Base-by-base conservation (phyloP, 2,888 invertebrate species). In the Diarsia rubi region DNA sequence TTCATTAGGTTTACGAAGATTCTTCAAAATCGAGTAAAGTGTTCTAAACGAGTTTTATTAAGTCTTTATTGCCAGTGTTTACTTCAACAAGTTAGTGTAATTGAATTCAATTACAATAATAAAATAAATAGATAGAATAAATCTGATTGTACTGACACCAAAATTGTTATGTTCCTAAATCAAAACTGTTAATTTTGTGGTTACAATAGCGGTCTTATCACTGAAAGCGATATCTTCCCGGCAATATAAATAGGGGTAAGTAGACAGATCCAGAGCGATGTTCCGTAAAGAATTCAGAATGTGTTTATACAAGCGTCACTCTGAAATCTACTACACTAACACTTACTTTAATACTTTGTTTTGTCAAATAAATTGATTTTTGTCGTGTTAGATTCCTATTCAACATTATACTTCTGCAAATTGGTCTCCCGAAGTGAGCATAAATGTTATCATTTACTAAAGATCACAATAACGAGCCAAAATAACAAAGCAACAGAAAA, bases 1-100 rank as follows among this genome's bases (percentile, higher is more conserved):
- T 59, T 79, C 79, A 74, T 79, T 69, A 67, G 31, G 60, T 73
- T 68, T 31, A 57, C n/a, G 9, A 62, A 69, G 57, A 45, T 70
- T 81, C 69, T 71, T 69, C 24, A 59, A 47, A 66, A 72, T 68
- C 64, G 6, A n/a, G 27, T 52, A 1, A 57, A 59, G 27, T 65
- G 45, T 59, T 64, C 21, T 45, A 0, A 27, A 75, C 5, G 9
- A 73, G 57, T 74, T 74, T 77, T 49, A 57, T 44, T 74, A n/a
- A 12, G 19, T 64, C 19, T n/a, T 19, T 27, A 37, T 21, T 24
- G 0, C 27, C 49, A 80, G 4, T 14, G 16, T 44, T 80, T 63
- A 81, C n/a, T 27, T 81, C 14, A 31, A 44, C 31, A 44, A 63
- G n/a, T 62, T 62, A 4, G 14, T 37, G 16, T 60, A 3, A 45